Conservation (phyloP, 2,113 vertebrate genomes). For the Corvus hawaiiensis region DNA sequence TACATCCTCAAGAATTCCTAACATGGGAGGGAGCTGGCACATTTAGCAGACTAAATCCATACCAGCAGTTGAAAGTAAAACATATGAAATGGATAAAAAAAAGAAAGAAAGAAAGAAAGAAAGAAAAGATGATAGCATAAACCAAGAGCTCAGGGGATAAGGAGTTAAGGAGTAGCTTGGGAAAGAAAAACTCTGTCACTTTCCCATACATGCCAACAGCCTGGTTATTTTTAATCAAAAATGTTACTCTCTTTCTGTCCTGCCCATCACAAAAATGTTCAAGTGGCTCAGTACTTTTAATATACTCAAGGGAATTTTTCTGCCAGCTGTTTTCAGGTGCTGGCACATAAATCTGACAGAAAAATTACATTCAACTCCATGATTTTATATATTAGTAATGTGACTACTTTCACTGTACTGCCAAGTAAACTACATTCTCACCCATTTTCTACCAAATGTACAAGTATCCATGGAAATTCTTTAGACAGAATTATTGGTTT, state of each 20-base stretch:
- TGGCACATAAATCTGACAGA: neutral
- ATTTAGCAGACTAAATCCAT: neutral
- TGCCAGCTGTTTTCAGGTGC: neutral
- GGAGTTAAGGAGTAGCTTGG: neutral
- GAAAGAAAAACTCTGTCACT: conserved; percentile 5
- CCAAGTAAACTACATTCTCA: neutral
- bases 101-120: neutral
- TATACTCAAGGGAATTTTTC: neutral
- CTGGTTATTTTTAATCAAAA: conserved; percentile 39
- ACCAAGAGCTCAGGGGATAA: conserved; percentile 5
- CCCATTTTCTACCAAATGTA: neutral
- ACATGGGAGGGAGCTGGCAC: neutral
- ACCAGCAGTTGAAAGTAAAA: conserved; percentile 24
- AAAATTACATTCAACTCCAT: neutral
- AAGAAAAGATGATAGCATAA: neutral
- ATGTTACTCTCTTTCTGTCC: neutral
- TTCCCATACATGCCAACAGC: conserved; percentile 43
- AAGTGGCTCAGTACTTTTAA: neutral
- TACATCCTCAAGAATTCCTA: neutral
- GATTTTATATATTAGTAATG: neutral
- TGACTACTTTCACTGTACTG: neutral
- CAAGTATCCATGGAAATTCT: neutral
- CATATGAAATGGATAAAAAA: neutral
- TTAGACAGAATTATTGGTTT: neutral
- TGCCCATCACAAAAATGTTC: neutral